Conservation (phyloP, 2,888 invertebrate species). For the Limulus polyphemus region DNA sequence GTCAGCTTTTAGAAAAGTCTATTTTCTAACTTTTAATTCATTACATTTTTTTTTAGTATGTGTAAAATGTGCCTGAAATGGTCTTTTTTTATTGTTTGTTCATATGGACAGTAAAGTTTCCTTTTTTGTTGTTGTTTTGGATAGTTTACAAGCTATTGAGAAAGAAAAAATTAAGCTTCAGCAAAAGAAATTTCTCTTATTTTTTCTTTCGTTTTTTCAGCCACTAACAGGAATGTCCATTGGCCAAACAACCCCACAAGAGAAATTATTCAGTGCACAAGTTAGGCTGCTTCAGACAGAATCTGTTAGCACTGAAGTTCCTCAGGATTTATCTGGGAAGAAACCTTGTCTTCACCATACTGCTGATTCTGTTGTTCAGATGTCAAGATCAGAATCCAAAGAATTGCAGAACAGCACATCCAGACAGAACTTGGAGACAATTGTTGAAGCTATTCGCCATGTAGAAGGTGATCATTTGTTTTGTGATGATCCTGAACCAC, state of each 20-base stretch:
- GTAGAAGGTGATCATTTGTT: constrained; percentile 91
- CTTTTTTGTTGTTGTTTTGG: not conserved
- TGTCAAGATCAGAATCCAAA: too few relatives aligned
- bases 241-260: constrained; percentile 14
- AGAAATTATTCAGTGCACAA: constrained; percentile 11
- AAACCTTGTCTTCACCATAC: not conserved
- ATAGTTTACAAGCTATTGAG: not conserved
- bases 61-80: too few relatives aligned
- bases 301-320: constrained; percentile 11
- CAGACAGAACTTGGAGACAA: constrained; percentile 90
- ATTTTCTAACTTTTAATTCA: too few relatives aligned
- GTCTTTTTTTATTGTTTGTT: not conserved
- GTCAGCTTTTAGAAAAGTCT: too few relatives aligned
- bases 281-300: constrained; percentile 12
- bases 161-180: too few relatives aligned
- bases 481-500: constrained; percentile 45
- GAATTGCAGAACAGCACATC: constrained; percentile 46
- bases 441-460: constrained; percentile 95
- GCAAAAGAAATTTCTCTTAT: not conserved
- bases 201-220: constrained; percentile 3
- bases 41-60: too few relatives aligned
- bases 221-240: too few relatives aligned
- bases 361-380: not conserved
- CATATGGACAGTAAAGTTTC: too few relatives aligned
- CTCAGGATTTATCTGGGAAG: constrained; percentile 21